Evolutionary conservation across 2,888 invertebrate genomes (phyloP).

Genomic region (Salticus scenicus): DNA sequence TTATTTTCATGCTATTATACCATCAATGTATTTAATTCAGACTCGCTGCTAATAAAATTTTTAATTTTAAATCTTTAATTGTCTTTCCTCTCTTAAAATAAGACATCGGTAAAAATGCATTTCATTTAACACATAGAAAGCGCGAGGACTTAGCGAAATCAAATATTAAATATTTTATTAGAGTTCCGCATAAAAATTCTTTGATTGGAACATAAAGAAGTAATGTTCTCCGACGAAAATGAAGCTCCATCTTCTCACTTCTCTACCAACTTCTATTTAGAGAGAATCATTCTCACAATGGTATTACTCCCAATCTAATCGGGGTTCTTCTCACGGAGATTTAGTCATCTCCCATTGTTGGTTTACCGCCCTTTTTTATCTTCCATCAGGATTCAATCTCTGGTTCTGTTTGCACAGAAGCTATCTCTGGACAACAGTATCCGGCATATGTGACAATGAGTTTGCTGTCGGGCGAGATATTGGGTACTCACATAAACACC

Average conservation of each 20-base stretch:
- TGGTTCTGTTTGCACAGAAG: conserved; percentile 57
- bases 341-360: conserved; percentile 54
- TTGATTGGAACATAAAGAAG: background rate
- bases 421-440: conserved; percentile 47
- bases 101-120: too few relatives aligned
- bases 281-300: conserved; percentile 4
- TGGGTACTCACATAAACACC: conserved; percentile 15
- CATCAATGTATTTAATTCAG: too few relatives aligned
- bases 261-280: background rate
- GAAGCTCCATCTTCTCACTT: too few relatives aligned
- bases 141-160: too few relatives aligned
- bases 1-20: too few relatives aligned
- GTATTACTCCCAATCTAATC: conserved; percentile 15
- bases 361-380: conserved; percentile 47
- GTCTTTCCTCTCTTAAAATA: too few relatives aligned
- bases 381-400: conserved; percentile 45
- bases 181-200: too few relatives aligned
- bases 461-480: conserved; percentile 6
- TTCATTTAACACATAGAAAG: too few relatives aligned
- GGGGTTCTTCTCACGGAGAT: conserved; percentile 57
- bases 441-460: conserved; percentile 30
- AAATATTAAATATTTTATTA: too few relatives aligned
- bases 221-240: background rate
- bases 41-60: too few relatives aligned
- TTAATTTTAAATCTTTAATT: too few relatives aligned